Evolutionary conservation across 2,797 vertebrate species (phyloP).

Genomic region (Pampus argenteus): DNA sequence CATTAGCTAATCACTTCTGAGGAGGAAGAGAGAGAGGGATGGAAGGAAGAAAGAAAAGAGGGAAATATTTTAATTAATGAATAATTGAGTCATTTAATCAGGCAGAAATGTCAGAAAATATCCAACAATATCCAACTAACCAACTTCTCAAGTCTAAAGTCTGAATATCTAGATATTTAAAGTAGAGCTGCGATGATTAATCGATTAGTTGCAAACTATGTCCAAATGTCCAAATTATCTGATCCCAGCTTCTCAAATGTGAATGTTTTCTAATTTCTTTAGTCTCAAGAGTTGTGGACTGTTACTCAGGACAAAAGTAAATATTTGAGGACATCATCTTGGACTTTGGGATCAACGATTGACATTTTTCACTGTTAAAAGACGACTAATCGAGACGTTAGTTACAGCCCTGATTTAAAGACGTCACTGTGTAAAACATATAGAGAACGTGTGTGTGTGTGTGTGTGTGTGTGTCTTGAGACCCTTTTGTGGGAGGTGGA

Average conservation of each 20-base stretch:
- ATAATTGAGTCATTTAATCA: background rate
- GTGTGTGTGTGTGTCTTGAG: background rate
- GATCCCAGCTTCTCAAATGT: too few species aligned
- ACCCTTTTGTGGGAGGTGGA: constrained; percentile 1
- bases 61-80: too few species aligned
- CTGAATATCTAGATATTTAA: background rate
- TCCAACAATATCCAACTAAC: too few species aligned
- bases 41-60: background rate
- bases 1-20: constrained; percentile 12
- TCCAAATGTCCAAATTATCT: too few species aligned
- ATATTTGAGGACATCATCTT: background rate
- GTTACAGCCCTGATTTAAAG: too few species aligned
- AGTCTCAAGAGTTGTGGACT: background rate
- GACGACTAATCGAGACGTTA: background rate
- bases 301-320: background rate
- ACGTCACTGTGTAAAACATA: too few species aligned
- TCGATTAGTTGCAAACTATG: too few species aligned
- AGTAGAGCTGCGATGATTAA: background rate
- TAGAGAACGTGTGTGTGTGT: too few species aligned
- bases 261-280: too few species aligned
- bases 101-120: background rate
- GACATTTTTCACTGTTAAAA: background rate
- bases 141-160: background rate
- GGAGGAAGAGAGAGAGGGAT: background rate
- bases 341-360: background rate